Conservation (phyloP, 2,888 invertebrate genomes). For the Polydrusus cervinus region DNA sequence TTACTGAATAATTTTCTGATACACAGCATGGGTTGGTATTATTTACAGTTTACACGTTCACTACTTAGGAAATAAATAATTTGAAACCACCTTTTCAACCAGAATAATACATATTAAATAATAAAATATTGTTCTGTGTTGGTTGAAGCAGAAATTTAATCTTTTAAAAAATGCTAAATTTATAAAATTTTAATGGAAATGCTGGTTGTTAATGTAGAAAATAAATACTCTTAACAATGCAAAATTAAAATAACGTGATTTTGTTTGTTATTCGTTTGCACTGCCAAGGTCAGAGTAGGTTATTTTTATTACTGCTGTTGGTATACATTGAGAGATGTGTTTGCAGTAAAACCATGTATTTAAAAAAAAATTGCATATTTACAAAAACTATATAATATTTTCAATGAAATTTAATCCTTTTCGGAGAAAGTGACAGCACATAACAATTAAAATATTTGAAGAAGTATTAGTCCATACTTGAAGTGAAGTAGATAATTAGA, state of each 20-base stretch:
- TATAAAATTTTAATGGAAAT: slow-evolving; percentile 27
- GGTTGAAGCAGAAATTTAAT: slow-evolving; percentile 13
- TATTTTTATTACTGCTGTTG: slow-evolving; percentile 40
- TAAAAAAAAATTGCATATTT: neutral
- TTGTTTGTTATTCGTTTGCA: slow-evolving; percentile 36
- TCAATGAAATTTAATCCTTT: neutral
- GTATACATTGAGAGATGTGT: slow-evolving; percentile 6
- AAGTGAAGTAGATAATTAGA: too few relatives aligned
- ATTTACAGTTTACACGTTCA: too few relatives aligned
- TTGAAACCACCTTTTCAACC: too few relatives aligned
- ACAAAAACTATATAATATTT: neutral
- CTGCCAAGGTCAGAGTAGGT: slow-evolving; percentile 39
- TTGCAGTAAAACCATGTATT: neutral
- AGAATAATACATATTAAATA: neutral
- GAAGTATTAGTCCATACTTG: too few relatives aligned
- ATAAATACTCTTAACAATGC: slow-evolving; percentile 41
- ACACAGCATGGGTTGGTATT: too few relatives aligned
- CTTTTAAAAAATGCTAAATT: slow-evolving; percentile 29
- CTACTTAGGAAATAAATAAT: too few relatives aligned
- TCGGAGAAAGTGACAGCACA: too few relatives aligned
- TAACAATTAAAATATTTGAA: too few relatives aligned
- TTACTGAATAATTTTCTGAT: too few relatives aligned
- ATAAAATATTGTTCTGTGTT: slow-evolving; percentile 8
- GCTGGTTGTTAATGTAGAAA: slow-evolving; percentile 32
- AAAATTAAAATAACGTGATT: slow-evolving; percentile 46